A percentile compares a stretch with the other conserved stretches of the same genome.
Conservation (phyloP, 37 sponge, comb jelly and placozoan species). For the Crambe crambe region DNA sequence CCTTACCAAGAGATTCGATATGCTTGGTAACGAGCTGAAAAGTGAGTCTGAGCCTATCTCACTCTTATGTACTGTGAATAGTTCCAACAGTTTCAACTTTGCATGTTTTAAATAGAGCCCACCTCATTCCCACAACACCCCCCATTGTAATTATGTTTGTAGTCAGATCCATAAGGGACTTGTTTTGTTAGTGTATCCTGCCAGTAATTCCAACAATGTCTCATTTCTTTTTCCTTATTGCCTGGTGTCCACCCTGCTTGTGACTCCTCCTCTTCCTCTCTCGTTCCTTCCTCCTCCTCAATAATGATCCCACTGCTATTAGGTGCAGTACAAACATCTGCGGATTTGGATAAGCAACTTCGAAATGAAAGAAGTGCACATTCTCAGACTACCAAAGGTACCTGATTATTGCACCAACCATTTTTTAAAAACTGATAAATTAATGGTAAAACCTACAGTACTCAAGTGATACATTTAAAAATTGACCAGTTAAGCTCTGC, state of each 20-base stretch:
- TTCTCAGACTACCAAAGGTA: neutral
- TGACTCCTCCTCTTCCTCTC: neutral
- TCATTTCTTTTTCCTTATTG: neutral
- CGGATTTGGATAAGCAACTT: slow-evolving; percentile 1
- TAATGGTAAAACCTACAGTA: too few species aligned
- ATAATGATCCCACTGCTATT: neutral
- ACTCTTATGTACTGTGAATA: too few species aligned
- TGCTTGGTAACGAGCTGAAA: neutral
- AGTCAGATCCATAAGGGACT: too few species aligned
- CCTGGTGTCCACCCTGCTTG: neutral
- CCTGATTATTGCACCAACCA: neutral
- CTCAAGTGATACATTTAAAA: too few species aligned
- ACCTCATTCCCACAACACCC: too few species aligned
- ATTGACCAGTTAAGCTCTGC: too few species aligned
- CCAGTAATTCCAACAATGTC: neutral
- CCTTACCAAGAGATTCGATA: slow-evolving; percentile 2
- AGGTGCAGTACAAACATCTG: neutral
- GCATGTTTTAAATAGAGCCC: too few species aligned
- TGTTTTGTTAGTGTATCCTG: too few species aligned
- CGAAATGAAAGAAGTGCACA: neutral
- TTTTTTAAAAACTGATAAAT: neutral
- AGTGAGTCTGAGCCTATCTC: neutral
- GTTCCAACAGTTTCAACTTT: too few species aligned
- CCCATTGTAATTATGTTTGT: too few species aligned
- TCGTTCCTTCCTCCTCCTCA: neutral